Percentiles rank a stretch among this genome's conserved stretches.
These are phyloP conservation scores for Perizoma flavofasciatum DNA, from an alignment of 2,888 invertebrate species.

Conservation along the genomic window DNA sequence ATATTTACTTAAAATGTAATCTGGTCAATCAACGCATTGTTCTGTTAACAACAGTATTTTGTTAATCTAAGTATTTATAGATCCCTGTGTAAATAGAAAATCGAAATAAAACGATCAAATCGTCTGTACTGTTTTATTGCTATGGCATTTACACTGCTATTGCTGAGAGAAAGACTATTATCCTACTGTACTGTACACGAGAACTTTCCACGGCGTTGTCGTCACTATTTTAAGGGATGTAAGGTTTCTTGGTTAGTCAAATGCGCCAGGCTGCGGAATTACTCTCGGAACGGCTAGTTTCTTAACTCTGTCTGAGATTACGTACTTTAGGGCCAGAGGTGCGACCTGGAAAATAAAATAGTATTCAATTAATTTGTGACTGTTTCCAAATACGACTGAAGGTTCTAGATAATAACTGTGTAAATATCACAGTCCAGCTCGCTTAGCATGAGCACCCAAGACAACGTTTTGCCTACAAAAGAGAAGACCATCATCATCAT, in stretches of 20 bases:
- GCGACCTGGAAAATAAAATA: conserved; percentile 56
- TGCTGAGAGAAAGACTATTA: background rate
- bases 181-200: conserved; percentile 1
- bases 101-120: conserved; percentile 56
- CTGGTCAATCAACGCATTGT: conserved; percentile 47
- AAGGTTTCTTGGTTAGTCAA: background rate
- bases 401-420: no score
- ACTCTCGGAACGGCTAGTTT: conserved; percentile 68
- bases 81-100: conserved; percentile 59
- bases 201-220: conserved; percentile 13
- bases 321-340: conserved; percentile 66
- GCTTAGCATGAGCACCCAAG: no score
- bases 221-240: conserved; percentile 6
- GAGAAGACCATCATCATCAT: no score
- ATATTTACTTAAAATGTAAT: conserved; percentile 48
- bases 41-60: conserved; percentile 51
- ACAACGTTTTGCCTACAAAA: no score
- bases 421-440: no score
- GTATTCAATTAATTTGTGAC: background rate
- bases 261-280: conserved; percentile 41
- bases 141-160: conserved; percentile 9
- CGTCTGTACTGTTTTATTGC: conserved; percentile 40
- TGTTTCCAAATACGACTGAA: conserved; percentile 1
- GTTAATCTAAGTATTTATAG: conserved; percentile 17
- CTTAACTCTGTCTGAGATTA: conserved; percentile 64